Evolutionary conservation across 2,113 vertebrate species (phyloP).

Genomic region (Petrocephalus microphthalmus): DNA sequence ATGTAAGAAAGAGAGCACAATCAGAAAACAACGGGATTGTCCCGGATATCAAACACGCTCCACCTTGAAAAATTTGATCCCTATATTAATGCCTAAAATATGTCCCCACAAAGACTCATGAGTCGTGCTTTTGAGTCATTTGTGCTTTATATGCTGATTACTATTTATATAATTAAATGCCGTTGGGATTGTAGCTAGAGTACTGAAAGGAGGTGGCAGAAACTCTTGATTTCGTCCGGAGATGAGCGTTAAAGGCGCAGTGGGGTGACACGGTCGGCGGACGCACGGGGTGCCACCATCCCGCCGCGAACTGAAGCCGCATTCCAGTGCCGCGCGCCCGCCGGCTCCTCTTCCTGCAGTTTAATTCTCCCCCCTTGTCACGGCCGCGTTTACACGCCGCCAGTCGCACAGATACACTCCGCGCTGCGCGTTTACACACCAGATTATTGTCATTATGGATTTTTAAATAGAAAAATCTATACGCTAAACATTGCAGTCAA

Average conservation of each 20-base stretch:
- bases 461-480: conserved; percentile 73
- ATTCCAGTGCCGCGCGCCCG: background rate
- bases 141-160: background rate
- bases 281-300: background rate
- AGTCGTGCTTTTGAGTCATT: background rate
- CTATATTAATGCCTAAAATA: background rate
- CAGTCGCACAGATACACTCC: conserved; percentile 54
- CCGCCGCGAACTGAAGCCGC: background rate
- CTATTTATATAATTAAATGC: background rate
- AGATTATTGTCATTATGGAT: conserved; percentile 64
- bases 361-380: conserved; percentile 29
- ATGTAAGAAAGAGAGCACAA: background rate
- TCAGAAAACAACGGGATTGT: background rate
- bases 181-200: background rate
- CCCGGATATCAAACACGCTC: background rate
- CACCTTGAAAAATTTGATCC: background rate
- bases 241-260: background rate
- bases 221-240: background rate
- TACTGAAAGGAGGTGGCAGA: background rate
- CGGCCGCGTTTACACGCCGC: conserved; percentile 53
- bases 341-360: background rate
- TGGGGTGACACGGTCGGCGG: background rate
- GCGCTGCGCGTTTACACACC: conserved; percentile 23
- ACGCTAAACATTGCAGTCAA: conserved; percentile 69
- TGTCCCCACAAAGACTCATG: background rate